Conservation (phyloP, 2,888 invertebrate species). For the Morinoia aosen region DNA sequence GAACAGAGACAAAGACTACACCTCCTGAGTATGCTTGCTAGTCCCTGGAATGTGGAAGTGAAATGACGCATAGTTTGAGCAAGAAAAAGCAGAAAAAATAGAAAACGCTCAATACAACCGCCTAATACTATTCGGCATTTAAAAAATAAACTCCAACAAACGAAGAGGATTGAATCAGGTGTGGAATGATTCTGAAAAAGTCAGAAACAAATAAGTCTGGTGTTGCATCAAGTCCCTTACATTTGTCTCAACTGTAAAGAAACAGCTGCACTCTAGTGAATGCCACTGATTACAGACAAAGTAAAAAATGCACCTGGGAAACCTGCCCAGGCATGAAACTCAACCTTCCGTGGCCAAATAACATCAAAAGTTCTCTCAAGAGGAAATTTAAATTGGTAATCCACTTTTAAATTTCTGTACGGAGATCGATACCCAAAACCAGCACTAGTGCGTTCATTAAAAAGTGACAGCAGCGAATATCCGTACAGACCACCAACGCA, state of each 20-base stretch:
- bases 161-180: background rate
- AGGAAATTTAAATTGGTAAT: background rate
- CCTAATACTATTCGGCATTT: background rate
- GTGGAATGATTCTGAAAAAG: background rate
- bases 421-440: background rate
- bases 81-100: background rate
- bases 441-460: background rate
- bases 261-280: background rate
- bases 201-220: background rate
- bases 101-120: background rate
- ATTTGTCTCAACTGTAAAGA: background rate
- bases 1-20: no score
- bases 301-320: background rate
- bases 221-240: background rate
- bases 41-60: no score
- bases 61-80: background rate
- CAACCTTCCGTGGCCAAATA: no score
- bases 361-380: no score
- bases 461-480: background rate
- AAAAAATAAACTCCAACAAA: background rate
- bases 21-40: no score
- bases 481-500: background rate
- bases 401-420: background rate
- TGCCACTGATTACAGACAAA: background rate
- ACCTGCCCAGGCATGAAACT: no score